Conservation (phyloP, 1,140 invertebrate species). For the Augochlora pura region DNA sequence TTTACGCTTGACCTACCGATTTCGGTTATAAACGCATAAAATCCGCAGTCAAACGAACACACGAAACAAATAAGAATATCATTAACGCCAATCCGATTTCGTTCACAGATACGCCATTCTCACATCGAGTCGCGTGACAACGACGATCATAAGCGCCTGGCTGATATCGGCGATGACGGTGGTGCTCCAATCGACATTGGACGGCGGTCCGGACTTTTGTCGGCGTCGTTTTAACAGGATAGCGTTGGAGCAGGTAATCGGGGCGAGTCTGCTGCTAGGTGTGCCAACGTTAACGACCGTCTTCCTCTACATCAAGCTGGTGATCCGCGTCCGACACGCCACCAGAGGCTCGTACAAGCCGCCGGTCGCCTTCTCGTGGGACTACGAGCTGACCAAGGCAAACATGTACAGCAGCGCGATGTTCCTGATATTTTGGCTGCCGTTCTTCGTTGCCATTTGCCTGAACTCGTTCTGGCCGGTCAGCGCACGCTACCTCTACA, state of each 20-base stretch:
- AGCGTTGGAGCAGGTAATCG: conserved; percentile 78
- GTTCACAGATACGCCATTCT: conserved; percentile 73
- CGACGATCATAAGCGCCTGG: conserved; percentile 81
- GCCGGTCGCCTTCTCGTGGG: conserved; percentile 83
- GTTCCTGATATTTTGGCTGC: conserved; percentile 86
- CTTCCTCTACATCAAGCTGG: conserved; percentile 78
- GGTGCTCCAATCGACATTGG: conserved; percentile 80
- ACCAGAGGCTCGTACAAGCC: conserved; percentile 83
- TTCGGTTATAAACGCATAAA: no score
- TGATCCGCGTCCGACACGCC: conserved; percentile 77
- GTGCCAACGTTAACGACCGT: conserved; percentile 81
- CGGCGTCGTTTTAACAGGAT: conserved; percentile 74
- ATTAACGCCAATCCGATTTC: not conserved
- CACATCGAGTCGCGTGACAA: conserved; percentile 80
- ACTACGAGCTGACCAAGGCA: conserved; percentile 83
- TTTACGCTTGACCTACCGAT: no score
- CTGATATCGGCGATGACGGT: conserved; percentile 77
- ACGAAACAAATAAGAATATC: no score
- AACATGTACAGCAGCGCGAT: conserved; percentile 85
- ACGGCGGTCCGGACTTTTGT: conserved; percentile 85
- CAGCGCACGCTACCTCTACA: conserved; percentile 82
- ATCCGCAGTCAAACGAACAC: no score
- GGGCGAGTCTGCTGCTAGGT: conserved; percentile 81
- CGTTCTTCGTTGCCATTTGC: conserved; percentile 82
- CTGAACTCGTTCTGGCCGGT: conserved; percentile 80